Base-by-base conservation (phyloP, 1,140 invertebrate genomes). In the Drosophila kikkawai region DNA sequence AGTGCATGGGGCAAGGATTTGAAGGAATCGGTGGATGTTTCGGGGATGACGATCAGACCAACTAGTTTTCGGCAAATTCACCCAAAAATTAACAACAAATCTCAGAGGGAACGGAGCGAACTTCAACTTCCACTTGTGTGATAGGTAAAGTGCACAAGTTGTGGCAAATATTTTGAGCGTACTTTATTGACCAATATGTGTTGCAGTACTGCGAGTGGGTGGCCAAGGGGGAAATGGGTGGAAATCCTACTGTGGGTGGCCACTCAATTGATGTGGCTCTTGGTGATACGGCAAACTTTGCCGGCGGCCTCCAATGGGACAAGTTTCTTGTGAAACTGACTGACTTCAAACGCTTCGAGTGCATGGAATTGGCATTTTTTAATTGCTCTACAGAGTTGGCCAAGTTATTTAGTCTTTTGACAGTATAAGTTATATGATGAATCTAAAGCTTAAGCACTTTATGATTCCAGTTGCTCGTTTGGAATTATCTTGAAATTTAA, bases 161-260 rank as follows among this genome's bases (percentile, higher is more conserved):
- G 84, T 80, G 59, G 70, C 57, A 74, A 83, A 86, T 86, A 88
- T 88, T 79, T 82, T 67, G 64, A 73, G 84, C 76, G 69, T 65
- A 82, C 84, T 87, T 87, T 87, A 88, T 87, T 84, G 80, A 80
- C 77, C 83, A 88, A 88, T 87, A 78, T 71, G 80, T 58, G 83
- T 29, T 58, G 76, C 75, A 68, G 58, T 67, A 32, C 48, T 68
- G 75, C 44, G 44, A 75, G 48, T 57, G 45, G 61, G 26, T 29
- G 26, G 51, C 17, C 17, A 36, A 36, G 45, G 44, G 15, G 55
- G 3, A 37, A 50, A 63, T 29, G 47, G 11, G 11, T 22, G 32
- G 15, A 44, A 67, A 50, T 42, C 7, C 45, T 19, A 7, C 12
- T 13, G 9, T 45, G 34, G 68, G 51, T 45, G 44, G 61, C 37